Evolutionary conservation across 2,888 invertebrate species (phyloP).

Genomic region (Luffia ferchaultella): DNA sequence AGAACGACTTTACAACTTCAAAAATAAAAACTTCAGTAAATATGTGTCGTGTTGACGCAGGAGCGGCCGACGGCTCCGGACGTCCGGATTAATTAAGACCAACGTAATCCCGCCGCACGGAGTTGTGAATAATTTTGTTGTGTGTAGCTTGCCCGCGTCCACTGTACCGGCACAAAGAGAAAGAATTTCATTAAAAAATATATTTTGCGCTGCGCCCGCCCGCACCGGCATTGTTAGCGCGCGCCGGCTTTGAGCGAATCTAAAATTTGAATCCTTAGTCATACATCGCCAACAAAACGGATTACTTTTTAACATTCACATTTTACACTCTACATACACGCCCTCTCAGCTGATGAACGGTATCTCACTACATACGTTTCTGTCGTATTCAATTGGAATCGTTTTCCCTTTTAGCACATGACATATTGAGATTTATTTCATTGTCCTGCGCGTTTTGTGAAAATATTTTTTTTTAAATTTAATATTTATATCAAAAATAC

Average conservation of each 20-base stretch:
- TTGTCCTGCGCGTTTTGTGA: too few relatives aligned
- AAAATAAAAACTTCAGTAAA: too few relatives aligned
- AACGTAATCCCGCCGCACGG: not conserved
- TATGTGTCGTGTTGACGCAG: too few relatives aligned
- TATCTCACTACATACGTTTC: too few relatives aligned
- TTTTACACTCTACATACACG: not conserved
- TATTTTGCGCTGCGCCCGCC: not conserved
- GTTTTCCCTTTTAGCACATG: not conserved
- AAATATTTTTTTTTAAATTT: too few relatives aligned
- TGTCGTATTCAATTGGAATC: too few relatives aligned
- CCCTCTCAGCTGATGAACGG: not conserved
- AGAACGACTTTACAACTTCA: too few relatives aligned
- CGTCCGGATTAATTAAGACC: not conserved
- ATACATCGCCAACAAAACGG: not conserved
- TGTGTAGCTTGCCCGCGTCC: not conserved
- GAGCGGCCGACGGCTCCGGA: not conserved
- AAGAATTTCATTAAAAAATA: constrained; percentile 1
- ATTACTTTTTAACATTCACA: not conserved
- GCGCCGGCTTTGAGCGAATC: not conserved
- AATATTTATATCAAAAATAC: too few relatives aligned
- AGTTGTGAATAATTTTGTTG: not conserved
- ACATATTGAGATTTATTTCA: too few relatives aligned
- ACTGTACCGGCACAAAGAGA: not conserved
- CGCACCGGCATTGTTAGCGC: not conserved
- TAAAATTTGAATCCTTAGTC: not conserved